phyloP scores from a whole-genome alignment of 2,888 invertebrate species.

The Spisula subtruncata region DNA sequence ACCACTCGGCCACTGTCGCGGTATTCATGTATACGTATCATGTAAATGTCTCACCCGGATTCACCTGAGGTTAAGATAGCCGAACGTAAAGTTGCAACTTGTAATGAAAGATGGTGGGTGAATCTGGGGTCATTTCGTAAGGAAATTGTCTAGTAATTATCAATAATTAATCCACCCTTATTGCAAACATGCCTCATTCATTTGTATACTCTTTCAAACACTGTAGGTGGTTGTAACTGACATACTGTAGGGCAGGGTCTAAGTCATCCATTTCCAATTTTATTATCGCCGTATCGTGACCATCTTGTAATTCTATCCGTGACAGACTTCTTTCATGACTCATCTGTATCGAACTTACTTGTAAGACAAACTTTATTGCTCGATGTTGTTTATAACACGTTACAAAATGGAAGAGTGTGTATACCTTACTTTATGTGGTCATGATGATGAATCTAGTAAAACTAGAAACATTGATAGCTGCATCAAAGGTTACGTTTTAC shows the following conservation, averaged over 20 bases:
- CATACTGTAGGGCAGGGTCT: not conserved
- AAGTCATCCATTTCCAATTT: not conserved
- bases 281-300: not conserved
- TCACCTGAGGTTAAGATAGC: too few species aligned
- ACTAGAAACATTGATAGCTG: not conserved
- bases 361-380: not conserved
- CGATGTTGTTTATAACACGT: slow-evolving; percentile 1
- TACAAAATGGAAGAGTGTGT: not conserved
- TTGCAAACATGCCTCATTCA: not conserved
- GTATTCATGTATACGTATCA: too few species aligned
- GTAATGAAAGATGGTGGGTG: too few species aligned
- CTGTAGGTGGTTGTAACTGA: not conserved
- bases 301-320: not conserved
- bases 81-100: too few species aligned
- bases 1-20: too few species aligned
- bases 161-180: too few species aligned
- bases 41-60: too few species aligned
- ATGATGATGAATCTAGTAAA: slow-evolving; percentile 12
- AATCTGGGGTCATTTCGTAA: too few species aligned
- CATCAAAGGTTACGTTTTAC: not conserved
- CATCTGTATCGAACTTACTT: not conserved
- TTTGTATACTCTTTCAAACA: not conserved
- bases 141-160: too few species aligned
- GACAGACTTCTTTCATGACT: not conserved
- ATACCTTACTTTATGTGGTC: not conserved